Evolutionary conservation across 2,797 vertebrate genomes (phyloP), one percentile per base, ranked within the genome.

Genomic region (Acanthurus tractus): DNA sequence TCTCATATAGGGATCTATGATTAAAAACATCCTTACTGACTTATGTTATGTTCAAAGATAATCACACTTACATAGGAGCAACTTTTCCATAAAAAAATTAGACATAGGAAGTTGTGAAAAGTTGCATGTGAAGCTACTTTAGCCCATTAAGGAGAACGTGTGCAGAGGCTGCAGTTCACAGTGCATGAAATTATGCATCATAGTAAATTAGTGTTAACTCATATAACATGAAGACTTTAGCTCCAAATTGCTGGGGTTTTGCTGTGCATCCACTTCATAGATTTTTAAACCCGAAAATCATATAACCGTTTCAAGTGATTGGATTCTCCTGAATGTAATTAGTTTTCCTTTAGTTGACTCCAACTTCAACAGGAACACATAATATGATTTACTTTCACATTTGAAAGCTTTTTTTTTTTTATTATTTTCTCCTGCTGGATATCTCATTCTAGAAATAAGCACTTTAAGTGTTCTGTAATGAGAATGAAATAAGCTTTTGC

Each of bases 21-120:
- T 72, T 61, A 85, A 84, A 34, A 81, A 72, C 46, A 52, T 76
- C n/a, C 34, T 76, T 74, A 53, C 52, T 49, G 75, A 65, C 13
- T 29, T 66, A 40, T 3, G 11, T 34, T 34, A 34, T 34, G 29
- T 34, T 34, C 61, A 61, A 44, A 53, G 50, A 65, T 14, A 50
- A 14, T 54, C 50, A 55, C 50, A 68, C 20, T 44, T 40, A 55
- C 53, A 46, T 67, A 69, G 45, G 17, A n/a, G 42, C 46, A 72
- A 68, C 46, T 36, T 64, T 69, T 71, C 34, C 36, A 46, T 12
- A 44, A 46, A 61, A 38, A 38, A 70, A 61, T 78, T 45, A 63
- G 49, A 55, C 44, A 40, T 22, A 44, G 23, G 18, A 75, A 46
- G 53, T 23, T 70, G 36, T 52, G 18, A 20, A 63, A 70, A 63